phyloP scores from a whole-genome alignment of 2,888 invertebrate genomes.

The Theodoxus fluviatilis region DNA sequence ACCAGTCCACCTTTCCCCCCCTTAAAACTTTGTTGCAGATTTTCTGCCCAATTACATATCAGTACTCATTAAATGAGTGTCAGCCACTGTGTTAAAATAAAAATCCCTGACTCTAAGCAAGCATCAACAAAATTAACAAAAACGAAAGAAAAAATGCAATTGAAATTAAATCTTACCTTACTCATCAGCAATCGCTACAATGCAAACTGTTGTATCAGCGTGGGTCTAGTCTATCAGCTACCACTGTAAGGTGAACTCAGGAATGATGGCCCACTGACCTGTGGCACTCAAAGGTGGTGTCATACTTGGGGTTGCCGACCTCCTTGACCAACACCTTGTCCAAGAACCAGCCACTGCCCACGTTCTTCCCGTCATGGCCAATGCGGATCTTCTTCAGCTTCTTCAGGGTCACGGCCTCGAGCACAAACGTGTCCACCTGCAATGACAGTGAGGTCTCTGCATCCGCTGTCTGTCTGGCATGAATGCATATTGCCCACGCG shows the following conservation, averaged over 20 bases:
- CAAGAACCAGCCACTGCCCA: slow-evolving; percentile 64
- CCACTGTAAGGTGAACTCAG: background rate
- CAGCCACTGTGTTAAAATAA: no score
- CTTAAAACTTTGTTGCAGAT: no score
- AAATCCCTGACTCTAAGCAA: no score
- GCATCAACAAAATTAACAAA: background rate
- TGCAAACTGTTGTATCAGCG: no score
- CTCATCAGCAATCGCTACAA: no score
- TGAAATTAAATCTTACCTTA: background rate
- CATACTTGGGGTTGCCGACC: slow-evolving; percentile 44
- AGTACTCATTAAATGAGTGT: no score
- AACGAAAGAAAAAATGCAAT: background rate
- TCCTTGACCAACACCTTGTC: slow-evolving; percentile 60
- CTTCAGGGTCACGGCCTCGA: slow-evolving; percentile 64
- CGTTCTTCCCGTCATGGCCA: slow-evolving; percentile 63
- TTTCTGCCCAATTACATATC: no score
- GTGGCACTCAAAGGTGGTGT: slow-evolving; percentile 57
- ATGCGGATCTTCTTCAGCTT: slow-evolving; percentile 62
- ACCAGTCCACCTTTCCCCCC: no score
- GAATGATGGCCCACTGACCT: no score
- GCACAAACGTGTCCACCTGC: slow-evolving; percentile 62
- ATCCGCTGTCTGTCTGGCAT: background rate
- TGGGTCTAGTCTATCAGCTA: no score
- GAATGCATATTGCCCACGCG: background rate
- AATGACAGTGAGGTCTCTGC: slow-evolving; percentile 18